Base-by-base conservation (phyloP, 2,888 invertebrate genomes). In the Elmis aenea region DNA sequence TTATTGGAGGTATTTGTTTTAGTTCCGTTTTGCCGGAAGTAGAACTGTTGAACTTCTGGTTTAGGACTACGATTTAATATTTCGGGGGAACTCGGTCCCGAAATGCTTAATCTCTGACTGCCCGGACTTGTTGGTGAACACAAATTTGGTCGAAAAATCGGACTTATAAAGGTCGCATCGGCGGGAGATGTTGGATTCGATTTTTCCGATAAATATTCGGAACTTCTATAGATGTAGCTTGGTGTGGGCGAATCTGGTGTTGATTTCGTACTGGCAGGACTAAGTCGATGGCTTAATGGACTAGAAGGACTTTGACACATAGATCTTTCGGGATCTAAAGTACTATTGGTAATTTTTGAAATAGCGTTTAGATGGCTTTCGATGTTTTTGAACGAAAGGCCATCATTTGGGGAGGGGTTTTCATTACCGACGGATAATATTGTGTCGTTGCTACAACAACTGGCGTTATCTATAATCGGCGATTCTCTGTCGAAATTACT, bases 351-450 rank as follows among this genome's bases (percentile, higher is more conserved):
- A 45, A 82, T 68, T 57, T 83, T 81, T 1, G 80, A 77, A 47
- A 83, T 77, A 2, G 81, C 81, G 52, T 79, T 80, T 15, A 82
- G 50, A 52, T 82, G 81, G 5, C 79, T 79, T 48, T 81, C 81
- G 50, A 82, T 80, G 43, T 81, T 80, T 54, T 77, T 78, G 46
- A 79, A 79, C 0, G 76, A 74, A 0, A 77, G 70, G n/a, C 74
- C 55, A 25, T 52, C 52, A 15, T 42, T 45, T 46, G 33, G 46
- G 42, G 35, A 69, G 12, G 77, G 74, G 2, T 77, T 79, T 53
- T 88, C 87, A 58, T 86, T 85, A 3, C 87, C 86, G 46, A 88
- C 87, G 50, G 86, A 87, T 16, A 88, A 60, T 2, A 86, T 87
- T 24, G 87, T 88, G 56, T 85, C 86, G 54, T 85, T 85, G 52